Evolutionary conservation across 2,113 vertebrate species (phyloP).

Genomic region (Nannobrachium achirus): DNA sequence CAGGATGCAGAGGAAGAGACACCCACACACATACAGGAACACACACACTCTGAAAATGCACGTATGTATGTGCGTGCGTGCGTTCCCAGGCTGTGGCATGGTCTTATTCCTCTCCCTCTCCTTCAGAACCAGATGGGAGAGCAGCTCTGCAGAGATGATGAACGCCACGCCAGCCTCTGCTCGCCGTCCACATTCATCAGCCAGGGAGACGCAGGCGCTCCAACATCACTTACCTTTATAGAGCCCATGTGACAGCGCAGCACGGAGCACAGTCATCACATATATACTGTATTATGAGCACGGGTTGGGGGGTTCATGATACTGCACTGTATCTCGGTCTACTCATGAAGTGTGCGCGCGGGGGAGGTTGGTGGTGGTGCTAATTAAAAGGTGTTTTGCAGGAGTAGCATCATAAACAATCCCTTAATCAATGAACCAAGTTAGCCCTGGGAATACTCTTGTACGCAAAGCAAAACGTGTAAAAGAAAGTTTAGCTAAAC

Average conservation of each 20-base stretch:
- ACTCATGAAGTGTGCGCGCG: too few relatives aligned
- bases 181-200: slow-evolving; percentile 67
- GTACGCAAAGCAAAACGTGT: slow-evolving; percentile 19
- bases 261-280: slow-evolving; percentile 50
- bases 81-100: slow-evolving; percentile 31
- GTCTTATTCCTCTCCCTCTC: slow-evolving; percentile 56
- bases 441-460: too few relatives aligned
- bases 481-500: slow-evolving; percentile 51
- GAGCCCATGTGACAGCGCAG: slow-evolving; percentile 54
- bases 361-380: too few relatives aligned
- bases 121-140: slow-evolving; percentile 44
- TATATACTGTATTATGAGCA: slow-evolving; percentile 15
- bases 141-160: slow-evolving; percentile 58
- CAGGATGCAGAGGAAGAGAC: too few relatives aligned
- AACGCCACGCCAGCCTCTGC: slow-evolving; percentile 53
- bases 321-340: too few relatives aligned
- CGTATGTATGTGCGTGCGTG: too few relatives aligned
- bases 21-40: neutral
- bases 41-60: slow-evolving; percentile 9
- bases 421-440: too few relatives aligned
- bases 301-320: too few relatives aligned
- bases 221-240: slow-evolving; percentile 76
- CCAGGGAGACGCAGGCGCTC: slow-evolving; percentile 40
- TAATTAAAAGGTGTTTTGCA: too few relatives aligned
- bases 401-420: too few relatives aligned